A percentile compares a stretch with the other conserved stretches of the same genome.
These are phyloP conservation scores for Rhagonycha fulva DNA, from an alignment of 2,888 invertebrate species.

Conservation along the genomic window DNA sequence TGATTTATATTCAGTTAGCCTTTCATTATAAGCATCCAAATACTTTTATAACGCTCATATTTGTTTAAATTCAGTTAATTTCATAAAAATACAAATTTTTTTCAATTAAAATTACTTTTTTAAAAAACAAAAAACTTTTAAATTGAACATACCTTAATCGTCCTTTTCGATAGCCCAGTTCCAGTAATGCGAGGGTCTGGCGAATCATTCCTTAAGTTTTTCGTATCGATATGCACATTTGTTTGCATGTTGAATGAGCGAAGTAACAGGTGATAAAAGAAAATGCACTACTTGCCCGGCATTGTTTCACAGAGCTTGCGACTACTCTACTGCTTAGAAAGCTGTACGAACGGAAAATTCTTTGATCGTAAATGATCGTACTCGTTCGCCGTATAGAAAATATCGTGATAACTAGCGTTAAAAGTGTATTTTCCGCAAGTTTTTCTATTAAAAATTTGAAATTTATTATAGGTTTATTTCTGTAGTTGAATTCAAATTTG, in stretches of 20 bases:
- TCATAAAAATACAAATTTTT: not conserved
- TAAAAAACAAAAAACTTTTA: not conserved
- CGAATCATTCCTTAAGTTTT: slow-evolving; percentile 63
- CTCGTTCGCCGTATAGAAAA: slow-evolving; percentile 36
- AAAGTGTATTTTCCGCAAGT: slow-evolving; percentile 7
- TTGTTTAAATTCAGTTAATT: not conserved
- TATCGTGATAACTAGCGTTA: slow-evolving; percentile 33
- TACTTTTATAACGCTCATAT: not conserved
- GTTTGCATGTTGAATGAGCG: slow-evolving; percentile 64
- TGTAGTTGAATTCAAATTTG: not conserved
- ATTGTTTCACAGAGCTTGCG: slow-evolving; percentile 41
- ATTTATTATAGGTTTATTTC: not conserved
- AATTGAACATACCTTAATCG: slow-evolving; percentile 58
- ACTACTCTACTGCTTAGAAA: slow-evolving; percentile 40
- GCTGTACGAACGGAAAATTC: slow-evolving; percentile 28
- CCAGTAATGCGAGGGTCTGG: slow-evolving; percentile 66
- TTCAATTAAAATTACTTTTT: not conserved
- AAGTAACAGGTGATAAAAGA: slow-evolving; percentile 41
- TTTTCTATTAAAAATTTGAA: not conserved
- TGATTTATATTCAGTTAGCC: not conserved
- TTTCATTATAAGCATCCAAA: not conserved
- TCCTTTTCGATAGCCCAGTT: slow-evolving; percentile 52
- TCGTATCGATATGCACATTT: slow-evolving; percentile 75
- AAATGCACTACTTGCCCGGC: slow-evolving; percentile 32
- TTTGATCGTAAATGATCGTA: slow-evolving; percentile 40